Evolutionary conservation across 2,888 invertebrate species (phyloP).

Genomic region (Sinotaia quadrata): DNA sequence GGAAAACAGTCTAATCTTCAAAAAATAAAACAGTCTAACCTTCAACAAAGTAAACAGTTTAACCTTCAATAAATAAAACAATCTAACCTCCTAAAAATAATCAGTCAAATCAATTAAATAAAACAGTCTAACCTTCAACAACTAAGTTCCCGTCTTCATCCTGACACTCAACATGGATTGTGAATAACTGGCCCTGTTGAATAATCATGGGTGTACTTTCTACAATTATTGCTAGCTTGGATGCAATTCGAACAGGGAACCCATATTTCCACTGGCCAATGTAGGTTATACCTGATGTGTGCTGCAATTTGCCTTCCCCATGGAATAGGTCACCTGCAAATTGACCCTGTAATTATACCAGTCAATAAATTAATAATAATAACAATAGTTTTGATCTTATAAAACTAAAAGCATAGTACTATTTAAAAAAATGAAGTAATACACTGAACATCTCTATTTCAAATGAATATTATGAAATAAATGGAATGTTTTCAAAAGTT

Average conservation of each 20-base stretch:
- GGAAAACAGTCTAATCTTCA: too few species aligned
- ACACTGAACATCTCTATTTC: too few species aligned
- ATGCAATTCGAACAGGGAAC: conserved; percentile 58
- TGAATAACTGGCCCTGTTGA: conserved; percentile 60
- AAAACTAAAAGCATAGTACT: too few species aligned
- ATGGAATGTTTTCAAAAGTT: too few species aligned
- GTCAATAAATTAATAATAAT: too few species aligned
- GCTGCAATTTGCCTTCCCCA: conserved; percentile 66
- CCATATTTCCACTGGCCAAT: conserved; percentile 68
- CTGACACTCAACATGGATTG: conserved; percentile 58
- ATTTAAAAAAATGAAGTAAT: too few species aligned
- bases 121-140: conserved; percentile 52
- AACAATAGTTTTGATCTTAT: too few species aligned
- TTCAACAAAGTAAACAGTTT: too few species aligned
- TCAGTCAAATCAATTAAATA: too few species aligned
- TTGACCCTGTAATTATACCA: conserved; percentile 70
- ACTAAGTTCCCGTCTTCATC: conserved; percentile 57
- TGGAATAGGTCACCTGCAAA: conserved; percentile 66
- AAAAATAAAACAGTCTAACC: too few species aligned
- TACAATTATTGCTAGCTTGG: conserved; percentile 55
- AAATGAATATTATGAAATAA: too few species aligned
- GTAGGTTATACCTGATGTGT: conserved; percentile 67
- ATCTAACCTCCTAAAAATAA: too few species aligned
- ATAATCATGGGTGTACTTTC: conserved; percentile 45
- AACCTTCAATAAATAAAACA: background rate